A percentile compares a stretch with the other conserved stretches of the same genome.
These are phyloP conservation scores for Acrobasis suavella DNA, from an alignment of 2,888 invertebrate genomes.

Conservation along the genomic window DNA sequence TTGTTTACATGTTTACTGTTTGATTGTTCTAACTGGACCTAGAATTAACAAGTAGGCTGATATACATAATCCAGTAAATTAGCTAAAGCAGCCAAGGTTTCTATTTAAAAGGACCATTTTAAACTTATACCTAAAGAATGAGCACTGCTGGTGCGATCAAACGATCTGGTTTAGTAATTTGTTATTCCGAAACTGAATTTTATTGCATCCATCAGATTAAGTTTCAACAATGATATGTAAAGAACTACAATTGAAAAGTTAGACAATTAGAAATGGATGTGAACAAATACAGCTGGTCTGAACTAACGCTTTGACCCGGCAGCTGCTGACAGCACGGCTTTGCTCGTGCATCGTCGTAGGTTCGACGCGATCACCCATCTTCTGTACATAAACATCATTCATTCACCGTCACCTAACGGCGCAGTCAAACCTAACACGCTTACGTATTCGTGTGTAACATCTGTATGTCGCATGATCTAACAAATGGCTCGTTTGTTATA, in stretches of 20 bases:
- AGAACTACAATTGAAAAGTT: constrained; percentile 2
- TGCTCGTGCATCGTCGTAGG: constrained; percentile 51
- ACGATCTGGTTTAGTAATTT: neutral
- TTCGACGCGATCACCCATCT: constrained; percentile 40
- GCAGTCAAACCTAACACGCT: constrained; percentile 62
- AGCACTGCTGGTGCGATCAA: neutral
- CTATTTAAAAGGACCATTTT: neutral
- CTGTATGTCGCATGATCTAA: constrained; percentile 31
- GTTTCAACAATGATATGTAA: neutral
- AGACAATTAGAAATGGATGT: constrained; percentile 36
- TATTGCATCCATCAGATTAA: neutral
- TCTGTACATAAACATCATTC: constrained; percentile 51
- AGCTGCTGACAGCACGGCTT: constrained; percentile 67
- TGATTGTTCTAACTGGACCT: constrained; percentile 22
- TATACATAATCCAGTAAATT: neutral
- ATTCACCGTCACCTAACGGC: constrained; percentile 48
- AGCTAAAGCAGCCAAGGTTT: neutral
- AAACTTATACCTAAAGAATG: neutral
- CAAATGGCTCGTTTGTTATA: constrained; percentile 67
- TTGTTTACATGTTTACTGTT: constrained; percentile 48
- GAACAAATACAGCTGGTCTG: constrained; percentile 45
- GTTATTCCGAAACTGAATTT: neutral
- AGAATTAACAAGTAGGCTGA: constrained; percentile 17
- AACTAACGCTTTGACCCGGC: constrained; percentile 70
- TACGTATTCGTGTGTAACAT: constrained; percentile 47